These are phyloP conservation scores for Cantharis rustica DNA, from an alignment of 2,888 invertebrate genomes.

Conservation along the genomic window DNA sequence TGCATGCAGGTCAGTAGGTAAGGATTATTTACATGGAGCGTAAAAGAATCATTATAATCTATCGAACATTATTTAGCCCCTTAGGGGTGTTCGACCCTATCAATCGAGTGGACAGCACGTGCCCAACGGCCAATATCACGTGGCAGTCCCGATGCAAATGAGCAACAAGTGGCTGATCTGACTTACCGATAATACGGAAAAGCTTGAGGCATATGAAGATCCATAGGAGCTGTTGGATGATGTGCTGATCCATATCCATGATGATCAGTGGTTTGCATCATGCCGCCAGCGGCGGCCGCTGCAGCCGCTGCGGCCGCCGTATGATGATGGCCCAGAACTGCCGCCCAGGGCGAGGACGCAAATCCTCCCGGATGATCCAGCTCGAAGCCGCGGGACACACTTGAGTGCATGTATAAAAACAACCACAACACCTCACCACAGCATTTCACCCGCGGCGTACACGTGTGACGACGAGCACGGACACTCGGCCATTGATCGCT, in stretches of 20 bases:
- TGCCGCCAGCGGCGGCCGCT: slow-evolving; percentile 54
- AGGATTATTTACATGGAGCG: neutral
- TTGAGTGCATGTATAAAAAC: slow-evolving; percentile 46
- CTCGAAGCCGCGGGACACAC: slow-evolving; percentile 53
- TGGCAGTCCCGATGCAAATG: slow-evolving; percentile 52
- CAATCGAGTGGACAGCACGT: slow-evolving; percentile 45
- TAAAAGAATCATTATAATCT: neutral
- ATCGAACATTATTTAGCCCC: neutral
- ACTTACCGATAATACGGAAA: slow-evolving; percentile 90
- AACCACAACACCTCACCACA: slow-evolving; percentile 37
- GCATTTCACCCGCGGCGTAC: slow-evolving; percentile 44
- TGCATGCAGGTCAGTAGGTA: neutral
- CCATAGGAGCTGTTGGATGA: slow-evolving; percentile 72
- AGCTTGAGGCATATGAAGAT: slow-evolving; percentile 88
- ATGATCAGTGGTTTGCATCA: slow-evolving; percentile 57
- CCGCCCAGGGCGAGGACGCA: slow-evolving; percentile 78
- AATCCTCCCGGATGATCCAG: slow-evolving; percentile 79
- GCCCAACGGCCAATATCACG: slow-evolving; percentile 52
- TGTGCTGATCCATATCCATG: slow-evolving; percentile 65
- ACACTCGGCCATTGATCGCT: slow-evolving; percentile 68
- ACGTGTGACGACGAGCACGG: slow-evolving; percentile 64
- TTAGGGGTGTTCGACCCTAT: slow-evolving; percentile 6
- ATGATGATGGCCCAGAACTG: slow-evolving; percentile 68
- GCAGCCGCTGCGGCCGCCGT: slow-evolving; percentile 55
- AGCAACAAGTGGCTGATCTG: slow-evolving; percentile 46